phyloP scores from a whole-genome alignment of 2,888 invertebrate genomes.

The Polia nebulosa region DNA sequence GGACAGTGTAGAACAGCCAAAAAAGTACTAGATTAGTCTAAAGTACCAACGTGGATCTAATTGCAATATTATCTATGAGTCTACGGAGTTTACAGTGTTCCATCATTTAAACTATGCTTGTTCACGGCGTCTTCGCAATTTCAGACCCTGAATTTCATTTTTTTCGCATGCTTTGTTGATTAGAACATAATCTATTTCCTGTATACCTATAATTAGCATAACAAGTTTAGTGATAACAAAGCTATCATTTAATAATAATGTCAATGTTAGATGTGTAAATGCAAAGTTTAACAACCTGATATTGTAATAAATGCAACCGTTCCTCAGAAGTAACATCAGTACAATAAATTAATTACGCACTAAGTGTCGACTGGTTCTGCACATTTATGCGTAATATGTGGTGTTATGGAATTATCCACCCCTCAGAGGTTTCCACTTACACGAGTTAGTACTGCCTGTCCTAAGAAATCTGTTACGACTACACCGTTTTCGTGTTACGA shows the following conservation, averaged over 20 bases:
- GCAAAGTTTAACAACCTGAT: neutral
- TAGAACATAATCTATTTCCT: neutral
- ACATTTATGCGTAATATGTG: neutral
- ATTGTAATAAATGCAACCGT: constrained; percentile 18
- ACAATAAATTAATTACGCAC: constrained; percentile 19
- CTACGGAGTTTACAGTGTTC: too few species aligned
- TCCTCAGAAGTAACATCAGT: constrained; percentile 28
- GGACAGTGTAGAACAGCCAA: too few species aligned
- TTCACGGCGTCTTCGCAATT: neutral
- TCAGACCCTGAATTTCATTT: neutral
- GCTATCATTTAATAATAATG: neutral
- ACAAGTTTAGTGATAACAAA: neutral
- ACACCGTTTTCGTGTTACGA: too few species aligned
- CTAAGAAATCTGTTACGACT: neutral
- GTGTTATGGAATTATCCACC: constrained; percentile 13
- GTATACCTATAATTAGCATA: neutral
- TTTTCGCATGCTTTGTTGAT: neutral
- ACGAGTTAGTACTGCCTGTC: neutral
- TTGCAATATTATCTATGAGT: too few species aligned
- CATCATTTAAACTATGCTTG: too few species aligned
- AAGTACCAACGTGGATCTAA: too few species aligned
- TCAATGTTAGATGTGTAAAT: neutral
- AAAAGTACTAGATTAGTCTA: too few species aligned
- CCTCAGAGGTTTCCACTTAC: neutral
- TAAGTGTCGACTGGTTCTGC: constrained; percentile 1